Evolutionary conservation across 2,888 invertebrate species (phyloP), one percentile per base, ranked within the genome.

Genomic region (Bruchidius siliquastri): DNA sequence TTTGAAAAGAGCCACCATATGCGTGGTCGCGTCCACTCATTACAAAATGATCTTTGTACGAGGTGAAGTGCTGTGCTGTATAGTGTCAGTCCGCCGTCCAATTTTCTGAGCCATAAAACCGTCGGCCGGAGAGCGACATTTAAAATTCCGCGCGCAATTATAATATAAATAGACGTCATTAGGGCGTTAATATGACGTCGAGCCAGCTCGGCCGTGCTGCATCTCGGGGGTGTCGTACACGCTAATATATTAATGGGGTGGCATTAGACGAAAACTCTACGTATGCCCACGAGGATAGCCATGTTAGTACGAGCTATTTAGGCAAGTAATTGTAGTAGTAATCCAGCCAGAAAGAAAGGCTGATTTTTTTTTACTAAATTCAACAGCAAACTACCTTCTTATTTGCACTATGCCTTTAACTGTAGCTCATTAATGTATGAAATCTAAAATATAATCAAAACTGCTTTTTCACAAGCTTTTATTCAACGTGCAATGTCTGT

Each of bases 81-180:
- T 4, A 2, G 26, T 26, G 26, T 26, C 49, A 49, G 18, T 13
- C 6, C 49, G 49, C 26, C 20, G 26, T 70, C 21, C 22, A 73
- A 83, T 84, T 84, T 85, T 85, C 84, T 83, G 82, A 83, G 81
- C 82, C 84, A 84, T 85, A 85, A 85, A 85, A 49, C 49, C 49
- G 49, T 13, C 49, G 18, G 18, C 79, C 81, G 79, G 80, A 49
- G 49, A 76, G 78, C 75, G 70, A 75, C 84, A 84, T 85, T 84
- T 84, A 83, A 84, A 85, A 86, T 85, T 85, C 84, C 49, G 49
- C 49, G 49, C 80, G 82, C 85, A 85, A 86, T 86, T 86, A 86
- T 85, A 86, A 86, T 85, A 86, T 85, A 86, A 86, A 86, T 86
- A 85, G 86, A 85, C 82, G 83, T 85, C 84, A 85, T 86, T 86